Base-by-base conservation (phyloP, 2,797 vertebrate genomes). In the Acrossocheilus fasciatus region DNA sequence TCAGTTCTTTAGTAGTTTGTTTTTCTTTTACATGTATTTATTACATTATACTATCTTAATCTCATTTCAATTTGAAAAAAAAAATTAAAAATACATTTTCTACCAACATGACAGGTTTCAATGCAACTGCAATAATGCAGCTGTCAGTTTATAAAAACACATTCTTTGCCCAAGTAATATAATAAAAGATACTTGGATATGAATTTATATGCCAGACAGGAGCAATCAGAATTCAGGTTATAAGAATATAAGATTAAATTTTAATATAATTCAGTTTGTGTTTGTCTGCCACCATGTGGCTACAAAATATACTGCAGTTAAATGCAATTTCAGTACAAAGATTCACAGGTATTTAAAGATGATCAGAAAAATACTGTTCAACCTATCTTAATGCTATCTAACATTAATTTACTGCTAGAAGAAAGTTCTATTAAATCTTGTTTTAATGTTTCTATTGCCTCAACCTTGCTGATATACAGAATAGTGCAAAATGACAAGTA, bases 271-370 rank as follows among this genome's bases (percentile, higher is more conserved):
- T 72, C 20, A 39, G 4, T 72, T 72, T 72, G 50, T 57, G 15
- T 82, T 39, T 59, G 14, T 43, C 23, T 69, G 66, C 83, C 83
- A 70, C 66, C 83, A 59, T 36, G 83, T 79, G 83, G 83, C 43
- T 36, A 54, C 34, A 52, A 7, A 34, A 85, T 23, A 57, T 34
- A 47, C 12, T 79, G 45, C 83, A 84, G 17, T 69, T 23, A 68
- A 69, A 36, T 82, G 34, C 30, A 43, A 1, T 66, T 20, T 66
- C 36, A 39, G 26, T 20, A 59, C 34, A 41, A 43, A 34, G 41
- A 66, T 50, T 81, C 5, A 47, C 12, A 41, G 12, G 14, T 18
- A 47, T 18, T 36, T 36, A 12, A 54, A 76, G 6, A 30, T 18
- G 17, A 2, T 18, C 17, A 34, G 4, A 14, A 26, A 81, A 81